phyloP scores from a whole-genome alignment of 2,113 vertebrate genomes.

The Melanerpes formicivorus region DNA sequence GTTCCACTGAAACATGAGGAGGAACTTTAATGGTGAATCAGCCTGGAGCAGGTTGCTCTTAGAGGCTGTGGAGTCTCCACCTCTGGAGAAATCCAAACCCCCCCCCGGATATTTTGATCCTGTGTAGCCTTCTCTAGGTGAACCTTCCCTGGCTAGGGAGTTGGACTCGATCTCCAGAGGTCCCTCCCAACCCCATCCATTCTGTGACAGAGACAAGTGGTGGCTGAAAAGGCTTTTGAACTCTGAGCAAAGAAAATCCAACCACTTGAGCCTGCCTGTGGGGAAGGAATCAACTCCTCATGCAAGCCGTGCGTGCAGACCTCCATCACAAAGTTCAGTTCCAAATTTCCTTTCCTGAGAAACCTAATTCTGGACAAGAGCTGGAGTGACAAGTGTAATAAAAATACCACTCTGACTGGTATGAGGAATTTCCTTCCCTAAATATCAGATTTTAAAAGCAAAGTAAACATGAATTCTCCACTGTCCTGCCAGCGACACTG shows the following conservation, averaged over 20 bases:
- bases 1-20: too few species aligned
- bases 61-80: too few species aligned
- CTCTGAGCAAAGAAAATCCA: background rate
- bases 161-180: too few species aligned
- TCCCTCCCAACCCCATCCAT: too few species aligned
- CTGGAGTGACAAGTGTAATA: background rate
- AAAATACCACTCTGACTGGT: constrained; percentile 9
- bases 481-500: background rate
- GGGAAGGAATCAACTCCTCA: rapidly evolving
- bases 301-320: rapidly evolving
- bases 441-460: constrained; percentile 28
- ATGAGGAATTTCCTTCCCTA: constrained; percentile 7
- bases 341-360: background rate
- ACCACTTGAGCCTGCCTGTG: rapidly evolving
- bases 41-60: too few species aligned
- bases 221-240: background rate
- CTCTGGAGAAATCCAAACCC: too few species aligned
- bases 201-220: background rate
- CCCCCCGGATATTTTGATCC: too few species aligned
- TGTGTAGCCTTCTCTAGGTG: too few species aligned
- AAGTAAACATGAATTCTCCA: constrained; percentile 22
- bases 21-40: too few species aligned
- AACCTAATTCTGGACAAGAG: background rate
- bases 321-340: background rate
- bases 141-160: too few species aligned